phyloP scores from a whole-genome alignment of 2,113 vertebrate species.

The Merops nubicus region DNA sequence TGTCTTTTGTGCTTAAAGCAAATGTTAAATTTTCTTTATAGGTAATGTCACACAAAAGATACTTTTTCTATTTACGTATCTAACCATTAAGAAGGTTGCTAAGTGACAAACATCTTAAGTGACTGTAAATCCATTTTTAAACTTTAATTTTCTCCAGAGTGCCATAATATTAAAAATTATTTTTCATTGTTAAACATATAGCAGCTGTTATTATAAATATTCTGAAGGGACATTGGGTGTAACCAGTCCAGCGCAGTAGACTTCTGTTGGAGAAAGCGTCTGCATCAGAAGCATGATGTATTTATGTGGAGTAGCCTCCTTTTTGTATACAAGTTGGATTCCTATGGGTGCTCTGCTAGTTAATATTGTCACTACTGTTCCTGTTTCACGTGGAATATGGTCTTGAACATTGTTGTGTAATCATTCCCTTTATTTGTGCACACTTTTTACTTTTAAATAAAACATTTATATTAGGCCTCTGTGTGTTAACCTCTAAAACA shows the following conservation, averaged over 20 bases:
- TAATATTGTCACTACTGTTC: constrained; percentile 47
- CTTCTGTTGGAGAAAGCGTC: constrained; percentile 25
- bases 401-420: constrained; percentile 56
- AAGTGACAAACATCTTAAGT: constrained; percentile 56
- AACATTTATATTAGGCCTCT: constrained; percentile 65
- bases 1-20: constrained; percentile 1
- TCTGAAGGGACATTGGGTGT: constrained; percentile 50
- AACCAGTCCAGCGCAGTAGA: constrained; percentile 27
- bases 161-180: constrained; percentile 66
- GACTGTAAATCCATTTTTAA: constrained; percentile 58
- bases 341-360: constrained; percentile 56
- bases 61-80: constrained; percentile 53
- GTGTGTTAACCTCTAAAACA: not conserved
- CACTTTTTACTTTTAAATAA: constrained; percentile 80
- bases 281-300: constrained; percentile 55
- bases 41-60: constrained; percentile 1
- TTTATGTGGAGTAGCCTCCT: constrained; percentile 52
- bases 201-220: constrained; percentile 26
- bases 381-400: constrained; percentile 56
- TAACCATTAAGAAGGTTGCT: constrained; percentile 51
- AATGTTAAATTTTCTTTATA: constrained; percentile 3
- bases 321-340: constrained; percentile 55
- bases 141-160: constrained; percentile 65
- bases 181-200: constrained; percentile 27
- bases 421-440: constrained; percentile 73